Conservation (phyloP, 2,113 vertebrate genomes). For the Halichoerus grypus region DNA sequence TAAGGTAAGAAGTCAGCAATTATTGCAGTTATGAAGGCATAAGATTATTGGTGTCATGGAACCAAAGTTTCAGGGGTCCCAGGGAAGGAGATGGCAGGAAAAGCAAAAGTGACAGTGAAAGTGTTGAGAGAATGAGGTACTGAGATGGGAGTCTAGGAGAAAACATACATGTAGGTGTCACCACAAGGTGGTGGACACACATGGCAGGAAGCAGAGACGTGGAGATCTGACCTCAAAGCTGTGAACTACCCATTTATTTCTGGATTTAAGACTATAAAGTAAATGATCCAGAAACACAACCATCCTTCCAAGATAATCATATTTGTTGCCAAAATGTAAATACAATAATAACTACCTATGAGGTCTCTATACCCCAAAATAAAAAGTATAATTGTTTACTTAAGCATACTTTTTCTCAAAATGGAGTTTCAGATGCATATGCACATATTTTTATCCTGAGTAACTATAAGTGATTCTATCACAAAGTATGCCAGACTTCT, state of each 20-base stretch:
- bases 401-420: neutral
- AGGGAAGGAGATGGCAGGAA: neutral
- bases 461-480: neutral
- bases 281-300: neutral
- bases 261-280: neutral
- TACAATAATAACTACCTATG: neutral
- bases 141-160: neutral
- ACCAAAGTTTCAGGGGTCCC: neutral
- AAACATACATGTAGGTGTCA: fast-evolving
- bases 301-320: neutral
- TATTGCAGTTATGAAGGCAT: neutral
- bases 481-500: neutral
- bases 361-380: neutral
- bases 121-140: neutral
- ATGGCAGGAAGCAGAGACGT: neutral
- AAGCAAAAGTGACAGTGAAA: neutral
- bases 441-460: neutral
- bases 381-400: neutral
- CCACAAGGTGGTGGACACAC: fast-evolving
- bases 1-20: neutral
- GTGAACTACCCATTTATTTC: neutral
- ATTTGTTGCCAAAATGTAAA: neutral
- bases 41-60: neutral
- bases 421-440: neutral
- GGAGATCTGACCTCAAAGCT: neutral